Evolutionary conservation across 1,140 invertebrate species (phyloP).

Genomic region (Papilio glaucus): DNA sequence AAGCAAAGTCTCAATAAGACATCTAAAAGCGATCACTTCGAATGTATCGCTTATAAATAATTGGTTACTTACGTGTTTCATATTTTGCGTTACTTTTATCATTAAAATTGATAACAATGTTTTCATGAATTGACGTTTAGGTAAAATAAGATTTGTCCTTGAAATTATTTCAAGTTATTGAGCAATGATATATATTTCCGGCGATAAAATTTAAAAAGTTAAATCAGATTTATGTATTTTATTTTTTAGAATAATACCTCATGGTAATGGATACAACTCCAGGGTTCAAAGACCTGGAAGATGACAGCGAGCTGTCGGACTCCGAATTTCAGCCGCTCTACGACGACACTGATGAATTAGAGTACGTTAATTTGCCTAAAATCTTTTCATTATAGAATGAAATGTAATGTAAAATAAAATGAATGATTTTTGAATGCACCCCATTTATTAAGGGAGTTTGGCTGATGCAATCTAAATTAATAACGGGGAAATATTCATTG

Average conservation of each 20-base stretch:
- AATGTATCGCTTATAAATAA: too few relatives aligned
- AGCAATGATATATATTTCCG: too few relatives aligned
- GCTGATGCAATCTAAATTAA: too few relatives aligned
- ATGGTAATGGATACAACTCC: constrained; percentile 55
- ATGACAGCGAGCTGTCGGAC: constrained; percentile 67
- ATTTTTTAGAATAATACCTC: constrained; percentile 42
- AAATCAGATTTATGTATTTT: not conserved
- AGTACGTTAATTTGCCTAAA: constrained; percentile 51
- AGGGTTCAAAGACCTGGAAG: constrained; percentile 53
- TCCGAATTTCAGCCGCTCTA: constrained; percentile 65
- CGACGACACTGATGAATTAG: constrained; percentile 71
- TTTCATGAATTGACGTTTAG: constrained; percentile 50
- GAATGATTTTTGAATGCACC: too few relatives aligned
- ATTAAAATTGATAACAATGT: not conserved
- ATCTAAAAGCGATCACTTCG: too few relatives aligned
- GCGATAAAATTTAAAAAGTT: too few relatives aligned
- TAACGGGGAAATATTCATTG: too few relatives aligned
- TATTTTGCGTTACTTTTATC: not conserved
- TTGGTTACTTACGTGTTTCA: too few relatives aligned
- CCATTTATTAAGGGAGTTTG: too few relatives aligned
- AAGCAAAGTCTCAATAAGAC: too few relatives aligned
- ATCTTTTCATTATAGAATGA: constrained; percentile 2
- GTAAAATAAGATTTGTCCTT: constrained; percentile 51
- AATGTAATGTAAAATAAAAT: not conserved
- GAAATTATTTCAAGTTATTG: not conserved